Evolutionary conservation across 2,113 vertebrate species (phyloP).

Genomic region (Polyodon spathula): DNA sequence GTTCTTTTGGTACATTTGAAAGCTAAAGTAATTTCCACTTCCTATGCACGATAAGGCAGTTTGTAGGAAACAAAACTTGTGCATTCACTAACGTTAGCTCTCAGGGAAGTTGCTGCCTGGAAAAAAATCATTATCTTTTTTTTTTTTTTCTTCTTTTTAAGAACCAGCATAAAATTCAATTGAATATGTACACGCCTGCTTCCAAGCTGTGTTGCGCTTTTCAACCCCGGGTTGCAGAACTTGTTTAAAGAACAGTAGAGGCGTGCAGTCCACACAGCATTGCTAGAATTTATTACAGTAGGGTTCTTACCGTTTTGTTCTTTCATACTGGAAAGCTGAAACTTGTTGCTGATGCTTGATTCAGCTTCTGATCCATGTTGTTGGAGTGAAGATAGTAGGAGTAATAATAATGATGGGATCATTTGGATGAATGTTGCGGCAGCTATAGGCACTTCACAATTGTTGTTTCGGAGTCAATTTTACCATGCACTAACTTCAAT

Average conservation of each 20-base stretch:
- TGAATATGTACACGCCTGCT: too few species aligned
- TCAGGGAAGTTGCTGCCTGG: slow-evolving; percentile 29
- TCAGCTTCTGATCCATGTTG: slow-evolving; percentile 71
- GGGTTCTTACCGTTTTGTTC: slow-evolving; percentile 86
- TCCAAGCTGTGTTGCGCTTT: neutral
- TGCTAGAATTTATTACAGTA: neutral
- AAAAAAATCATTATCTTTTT: neutral
- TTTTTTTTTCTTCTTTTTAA: too few species aligned
- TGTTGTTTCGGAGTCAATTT: slow-evolving; percentile 58
- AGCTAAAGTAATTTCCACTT: slow-evolving; percentile 80
- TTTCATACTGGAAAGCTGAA: slow-evolving; percentile 72
- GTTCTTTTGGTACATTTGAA: slow-evolving; percentile 73
- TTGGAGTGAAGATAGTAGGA: slow-evolving; percentile 80
- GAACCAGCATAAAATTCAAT: too few species aligned
- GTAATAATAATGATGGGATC: slow-evolving; percentile 82
- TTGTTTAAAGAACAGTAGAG: too few species aligned
- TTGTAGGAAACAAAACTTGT: slow-evolving; percentile 58
- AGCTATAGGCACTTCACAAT: slow-evolving; percentile 32
- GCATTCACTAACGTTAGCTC: slow-evolving; percentile 53
- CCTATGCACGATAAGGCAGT: slow-evolving; percentile 70
- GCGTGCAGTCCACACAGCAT: too few species aligned
- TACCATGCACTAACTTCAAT: slow-evolving; percentile 64
- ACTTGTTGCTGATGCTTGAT: slow-evolving; percentile 77
- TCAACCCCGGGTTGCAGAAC: neutral
- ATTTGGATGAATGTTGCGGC: slow-evolving; percentile 74